These are phyloP conservation scores for Diplosoma virens DNA, from an alignment of 23 tunicate species.

Conservation along the genomic window DNA sequence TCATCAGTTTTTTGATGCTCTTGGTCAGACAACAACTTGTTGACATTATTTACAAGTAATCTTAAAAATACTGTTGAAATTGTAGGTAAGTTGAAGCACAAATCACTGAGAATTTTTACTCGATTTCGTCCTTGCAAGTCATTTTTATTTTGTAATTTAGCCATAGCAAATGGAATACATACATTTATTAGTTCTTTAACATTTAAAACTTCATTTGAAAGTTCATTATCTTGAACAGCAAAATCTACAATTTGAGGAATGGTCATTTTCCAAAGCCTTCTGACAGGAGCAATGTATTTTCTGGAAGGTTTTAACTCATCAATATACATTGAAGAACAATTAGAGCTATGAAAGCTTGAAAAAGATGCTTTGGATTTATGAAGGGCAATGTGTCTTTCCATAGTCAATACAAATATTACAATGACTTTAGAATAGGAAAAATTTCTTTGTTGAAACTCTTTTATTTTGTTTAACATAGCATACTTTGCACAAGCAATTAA, in stretches of 20 bases:
- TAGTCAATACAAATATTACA: constrained; percentile 47
- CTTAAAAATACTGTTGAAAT: neutral
- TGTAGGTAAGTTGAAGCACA: neutral
- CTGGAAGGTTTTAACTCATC: constrained; percentile 55
- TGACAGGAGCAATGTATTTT: constrained; percentile 40
- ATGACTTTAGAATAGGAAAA: constrained; percentile 9
- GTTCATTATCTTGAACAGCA: neutral
- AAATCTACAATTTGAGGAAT: constrained; percentile 34
- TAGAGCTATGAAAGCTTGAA: constrained; percentile 38
- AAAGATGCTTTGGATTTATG: constrained; percentile 7
- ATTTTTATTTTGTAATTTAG: constrained; percentile 29
- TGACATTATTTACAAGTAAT: neutral
- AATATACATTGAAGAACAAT: constrained; percentile 48
- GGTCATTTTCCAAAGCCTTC: constrained; percentile 18
- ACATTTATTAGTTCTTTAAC: constrained; percentile 20
- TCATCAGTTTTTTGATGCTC: neutral
- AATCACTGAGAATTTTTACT: constrained; percentile 24
- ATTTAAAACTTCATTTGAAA: neutral
- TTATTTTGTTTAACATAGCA: constrained; percentile 46
- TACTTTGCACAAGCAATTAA: constrained; percentile 73
- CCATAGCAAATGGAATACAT: constrained; percentile 54
- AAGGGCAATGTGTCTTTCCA: constrained; percentile 40
- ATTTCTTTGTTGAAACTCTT: constrained; percentile 11
- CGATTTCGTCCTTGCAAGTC: constrained; percentile 35
- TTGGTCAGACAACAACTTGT: neutral